Evolutionary conservation across 2,797 vertebrate species (phyloP), one percentile per base, ranked within the genome.

Genomic region (Smutsia gigantea): DNA sequence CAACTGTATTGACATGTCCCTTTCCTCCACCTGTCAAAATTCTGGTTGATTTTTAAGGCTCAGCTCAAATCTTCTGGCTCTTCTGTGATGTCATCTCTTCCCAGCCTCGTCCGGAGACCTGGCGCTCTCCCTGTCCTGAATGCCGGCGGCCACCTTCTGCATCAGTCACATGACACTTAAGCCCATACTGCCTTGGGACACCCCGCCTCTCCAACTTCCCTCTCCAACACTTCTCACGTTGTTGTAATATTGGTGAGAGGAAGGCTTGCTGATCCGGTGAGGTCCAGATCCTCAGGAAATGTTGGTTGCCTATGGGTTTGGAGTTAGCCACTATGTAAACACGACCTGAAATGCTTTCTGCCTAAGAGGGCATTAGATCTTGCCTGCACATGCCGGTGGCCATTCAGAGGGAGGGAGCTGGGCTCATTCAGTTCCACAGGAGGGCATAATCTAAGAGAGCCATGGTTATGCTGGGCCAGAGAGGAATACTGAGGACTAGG

Each of bases 251-350:
- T 66, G 25, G 18, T n/a, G 55, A 97, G 90, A 42, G 64, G 66
- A 89, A 77, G 34, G 90, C 87, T 61, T 46, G 51, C 61, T 78
- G 66, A 87, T 29, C 66, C 42, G 25, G 31, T 19, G 63, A 96
- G 42, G 66, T 46, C 46, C 46, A 71, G 85, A 82, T 42, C 88
- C 69, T 69, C 8, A 46, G 94, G 93, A 95, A 91, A 39, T 42
- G 53, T 25, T 23, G 61, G 53, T 66, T 68, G 55, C 63, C 66
- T 3, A 61, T 93, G 55, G 94, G 57, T 88, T 90, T 97, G 91
- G 90, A 79, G 34, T 97, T 86, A 79, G 85, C 29, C 74, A 83
- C 94, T 49, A 42, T 4, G 0, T 49, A 68, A 97, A 77, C 57
- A 61, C 23, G 74, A 31, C 29, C 4, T 2, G n/a, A 75, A 88